Evolutionary conservation across 2,888 invertebrate species (phyloP).

Genomic region (Apamea monoglypha): DNA sequence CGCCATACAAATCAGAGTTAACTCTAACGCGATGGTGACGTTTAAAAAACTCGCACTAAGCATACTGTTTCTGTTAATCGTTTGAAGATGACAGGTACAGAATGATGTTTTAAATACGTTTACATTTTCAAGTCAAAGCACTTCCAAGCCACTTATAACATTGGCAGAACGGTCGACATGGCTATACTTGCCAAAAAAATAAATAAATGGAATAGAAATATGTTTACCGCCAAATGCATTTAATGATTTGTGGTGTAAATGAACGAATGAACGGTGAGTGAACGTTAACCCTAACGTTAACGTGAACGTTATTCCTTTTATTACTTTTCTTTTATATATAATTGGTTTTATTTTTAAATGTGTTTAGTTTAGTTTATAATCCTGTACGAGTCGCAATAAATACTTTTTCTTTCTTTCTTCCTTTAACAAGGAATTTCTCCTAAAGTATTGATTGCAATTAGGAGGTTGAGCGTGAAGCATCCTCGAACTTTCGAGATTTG

Average conservation of each 20-base stretch:
- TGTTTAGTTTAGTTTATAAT: too few relatives aligned
- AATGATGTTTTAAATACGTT: not conserved
- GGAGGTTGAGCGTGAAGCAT: too few relatives aligned
- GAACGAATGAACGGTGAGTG: not conserved
- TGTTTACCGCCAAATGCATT: not conserved
- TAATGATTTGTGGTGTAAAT: not conserved
- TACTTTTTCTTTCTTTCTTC: too few relatives aligned
- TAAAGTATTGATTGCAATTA: too few relatives aligned
- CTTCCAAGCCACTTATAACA: not conserved
- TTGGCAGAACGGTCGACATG: not conserved
- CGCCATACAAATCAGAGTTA: too few relatives aligned
- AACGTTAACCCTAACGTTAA: too few relatives aligned
- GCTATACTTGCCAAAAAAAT: not conserved
- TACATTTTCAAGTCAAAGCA: not conserved
- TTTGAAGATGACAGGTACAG: not conserved
- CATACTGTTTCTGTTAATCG: not conserved
- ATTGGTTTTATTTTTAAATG: too few relatives aligned
- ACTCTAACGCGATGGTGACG: too few relatives aligned
- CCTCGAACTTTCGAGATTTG: not conserved
- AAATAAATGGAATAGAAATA: not conserved
- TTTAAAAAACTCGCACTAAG: too few relatives aligned
- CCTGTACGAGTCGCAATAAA: too few relatives aligned
- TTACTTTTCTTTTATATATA: too few relatives aligned
- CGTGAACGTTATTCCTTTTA: too few relatives aligned
- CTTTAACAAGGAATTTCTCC: not conserved